Evolutionary conservation across 2,888 invertebrate species (phyloP).

Genomic region (Ellobium chinense): DNA sequence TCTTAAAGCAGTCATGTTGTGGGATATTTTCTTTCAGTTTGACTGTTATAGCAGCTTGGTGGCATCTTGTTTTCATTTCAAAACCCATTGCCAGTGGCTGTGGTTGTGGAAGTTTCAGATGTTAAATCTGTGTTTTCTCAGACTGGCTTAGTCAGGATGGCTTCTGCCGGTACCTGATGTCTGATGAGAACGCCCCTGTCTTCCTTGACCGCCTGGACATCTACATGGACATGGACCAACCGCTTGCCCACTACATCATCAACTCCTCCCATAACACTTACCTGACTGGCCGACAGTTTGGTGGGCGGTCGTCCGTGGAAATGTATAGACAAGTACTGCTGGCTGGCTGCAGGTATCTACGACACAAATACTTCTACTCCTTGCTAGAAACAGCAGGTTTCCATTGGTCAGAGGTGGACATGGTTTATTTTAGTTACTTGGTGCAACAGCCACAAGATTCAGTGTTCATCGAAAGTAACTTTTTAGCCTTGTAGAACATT

Average conservation of each 20-base stretch:
- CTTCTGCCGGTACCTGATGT: slow-evolving; percentile 98
- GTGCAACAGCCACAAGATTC: no score
- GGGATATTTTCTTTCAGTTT: no score
- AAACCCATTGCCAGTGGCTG: not conserved
- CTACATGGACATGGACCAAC: slow-evolving; percentile 96
- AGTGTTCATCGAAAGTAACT: no score
- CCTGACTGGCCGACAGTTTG: slow-evolving; percentile 89
- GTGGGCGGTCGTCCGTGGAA: slow-evolving; percentile 97
- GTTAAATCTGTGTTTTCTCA: slow-evolving; percentile 56
- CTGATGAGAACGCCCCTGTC: slow-evolving; percentile 99
- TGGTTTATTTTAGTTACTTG: no score
- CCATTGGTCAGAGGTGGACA: no score
- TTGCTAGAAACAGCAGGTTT: no score
- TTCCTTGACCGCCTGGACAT: slow-evolving; percentile 98
- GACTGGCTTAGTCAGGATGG: slow-evolving; percentile 92
- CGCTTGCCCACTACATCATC: slow-evolving; percentile 98
- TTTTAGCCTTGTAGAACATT: no score
- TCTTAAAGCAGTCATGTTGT: no score
- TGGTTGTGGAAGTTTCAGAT: no score
- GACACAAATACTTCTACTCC: no score
- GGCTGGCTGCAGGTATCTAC: slow-evolving; percentile 94
- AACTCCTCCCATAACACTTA: slow-evolving; percentile 86
- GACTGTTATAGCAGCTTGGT: no score
- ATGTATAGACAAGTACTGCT: slow-evolving; percentile 98
- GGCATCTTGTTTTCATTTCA: no score